Base-by-base conservation (phyloP, 2,113 vertebrate genomes). In the Rattus rattus region DNA sequence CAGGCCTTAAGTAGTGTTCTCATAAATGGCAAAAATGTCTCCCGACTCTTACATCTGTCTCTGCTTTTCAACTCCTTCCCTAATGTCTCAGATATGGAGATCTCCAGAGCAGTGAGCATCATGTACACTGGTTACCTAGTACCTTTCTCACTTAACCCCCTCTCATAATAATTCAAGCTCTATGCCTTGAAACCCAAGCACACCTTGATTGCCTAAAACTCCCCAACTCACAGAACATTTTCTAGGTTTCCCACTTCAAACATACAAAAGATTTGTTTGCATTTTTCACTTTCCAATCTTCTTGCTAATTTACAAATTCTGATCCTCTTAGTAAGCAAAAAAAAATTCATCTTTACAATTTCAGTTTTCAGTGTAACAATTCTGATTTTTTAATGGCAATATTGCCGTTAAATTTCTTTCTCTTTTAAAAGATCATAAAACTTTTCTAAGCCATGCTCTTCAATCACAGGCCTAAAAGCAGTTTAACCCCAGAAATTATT, bases 401-500 rank as follows among this genome's bases (percentile, higher is more conserved):
- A 43, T 85, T 92, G 28, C 8, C 77, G 92, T 93, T 88, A 88
- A 88, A 54, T 5, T 16, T 12, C 69, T 30, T 84, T 96, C 49
- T 65, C 47, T 81, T 39, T 73, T 59, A 76, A 26, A 76, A 63
- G 20, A 30, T 54, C 30, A 69, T 79, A 28, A 81, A 36, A 19
- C 16, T 16, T 90, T 92, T 83, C 77, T 16, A 36, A 77, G 12
- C 12, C 72, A 65, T 83, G 30, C 54, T 65, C 0, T 85, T 95
- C 47, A 89, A 69, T 93, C 79, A 65, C 5, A 88, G 28, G 65
- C 20, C 13, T 95, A 77, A 94, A 95, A 22, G 84, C 73, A 75
- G n/a, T 73, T 95, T 77, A 94, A 87, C 30, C 70, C n/a, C 33
- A 93, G 91, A 92, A 94, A 93, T 91, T 65, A 94, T 87, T 95